Conservation (phyloP, 1,140 invertebrate species). For the Phocides pigmalion region DNA sequence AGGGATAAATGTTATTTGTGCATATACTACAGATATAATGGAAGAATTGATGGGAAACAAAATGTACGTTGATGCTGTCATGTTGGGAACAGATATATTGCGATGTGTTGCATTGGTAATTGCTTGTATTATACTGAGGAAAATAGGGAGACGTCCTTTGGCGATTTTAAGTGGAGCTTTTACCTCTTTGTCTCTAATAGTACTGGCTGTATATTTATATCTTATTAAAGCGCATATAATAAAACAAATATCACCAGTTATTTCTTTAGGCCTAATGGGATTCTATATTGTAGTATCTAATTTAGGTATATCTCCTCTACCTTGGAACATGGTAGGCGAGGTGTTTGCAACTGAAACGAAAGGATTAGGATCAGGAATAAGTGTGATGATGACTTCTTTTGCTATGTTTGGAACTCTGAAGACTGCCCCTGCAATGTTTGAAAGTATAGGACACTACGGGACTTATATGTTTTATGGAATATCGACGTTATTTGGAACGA, state of each 20-base stretch:
- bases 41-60: conserved; percentile 78
- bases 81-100: conserved; percentile 88
- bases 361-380: conserved; percentile 82
- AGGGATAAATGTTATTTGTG: conserved; percentile 88
- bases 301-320: conserved; percentile 81
- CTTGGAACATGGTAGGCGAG: conserved; percentile 85
- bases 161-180: conserved; percentile 84
- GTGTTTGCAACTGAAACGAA: conserved; percentile 83
- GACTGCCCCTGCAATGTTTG: conserved; percentile 84
- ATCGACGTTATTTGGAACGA: conserved; percentile 84
- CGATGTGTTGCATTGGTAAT: conserved; percentile 85
- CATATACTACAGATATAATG: conserved; percentile 88
- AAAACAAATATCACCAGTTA: conserved; percentile 58
- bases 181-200: conserved; percentile 82
- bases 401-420: conserved; percentile 87
- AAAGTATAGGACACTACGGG: conserved; percentile 81
- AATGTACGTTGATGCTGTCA: conserved; percentile 84
- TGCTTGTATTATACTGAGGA: conserved; percentile 85
- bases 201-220: conserved; percentile 76
- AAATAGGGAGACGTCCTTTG: conserved; percentile 84
- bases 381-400: conserved; percentile 85
- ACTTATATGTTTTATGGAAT: conserved; percentile 87
- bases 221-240: conserved; percentile 56
- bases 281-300: conserved; percentile 74
- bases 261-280: conserved; percentile 69